Evolutionary conservation across 2,888 invertebrate species (phyloP), one percentile per base, ranked within the genome.

Genomic region (Drosophila paracracens): DNA sequence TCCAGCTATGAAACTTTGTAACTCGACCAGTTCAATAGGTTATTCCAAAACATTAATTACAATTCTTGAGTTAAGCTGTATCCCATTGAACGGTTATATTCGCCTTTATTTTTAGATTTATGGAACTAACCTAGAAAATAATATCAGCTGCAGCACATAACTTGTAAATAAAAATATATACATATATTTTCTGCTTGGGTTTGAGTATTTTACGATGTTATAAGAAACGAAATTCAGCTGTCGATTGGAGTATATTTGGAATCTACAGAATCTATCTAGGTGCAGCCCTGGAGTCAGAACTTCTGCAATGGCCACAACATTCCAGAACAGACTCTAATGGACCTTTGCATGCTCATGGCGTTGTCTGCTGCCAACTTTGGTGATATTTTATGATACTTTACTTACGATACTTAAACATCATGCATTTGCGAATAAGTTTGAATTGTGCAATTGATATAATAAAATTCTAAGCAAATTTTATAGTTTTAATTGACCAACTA

Each of bases 21-120:
- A 40, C 66, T 70, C 50, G 53, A 31, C 53, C 40, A 33, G 48
- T 52, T 67, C 60, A 54, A 66, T 66, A 18, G 35, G 57, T 66
- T 74, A 51, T 51, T 13, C 48, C 46, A 46, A 16, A 48, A 38
- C 38, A 64, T 60, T 40, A 35, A 65, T 46, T 65, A 31, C 29
- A 54, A 46, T 25, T 46, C 16, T 43, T 33, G 6, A 29, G n/a
- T n/a, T 40, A 8, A 29, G 29, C 27, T 38, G n/a, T 16, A 1
- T 56, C 7, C 46, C 46, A 25, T 46, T 25, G 16, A 8, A 2
- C 4, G 2, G 25, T 25, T 46, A 16, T 16, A 25, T 46, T 27
- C 18, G 27, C 18, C 27, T n/a, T 27, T 18, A 18, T 36, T 27
- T 27, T 27, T 13, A 36, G 25, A 36, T 54, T 54, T 36, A 53